phyloP scores from a whole-genome alignment of 2,113 vertebrate genomes.

The Indicator maculatus region DNA sequence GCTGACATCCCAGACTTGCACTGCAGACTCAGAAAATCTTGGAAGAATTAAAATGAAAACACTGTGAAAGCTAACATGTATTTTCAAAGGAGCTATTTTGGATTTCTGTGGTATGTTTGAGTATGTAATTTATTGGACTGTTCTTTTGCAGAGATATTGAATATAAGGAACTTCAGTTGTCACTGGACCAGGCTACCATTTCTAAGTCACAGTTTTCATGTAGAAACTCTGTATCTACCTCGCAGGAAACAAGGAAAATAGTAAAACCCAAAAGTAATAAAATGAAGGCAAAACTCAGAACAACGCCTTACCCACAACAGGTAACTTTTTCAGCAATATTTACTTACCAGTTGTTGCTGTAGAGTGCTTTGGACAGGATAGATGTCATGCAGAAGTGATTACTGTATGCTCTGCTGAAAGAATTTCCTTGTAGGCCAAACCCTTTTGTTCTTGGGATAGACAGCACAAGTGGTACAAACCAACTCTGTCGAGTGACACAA shows the following conservation, averaged over 20 bases:
- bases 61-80: not conserved
- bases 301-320: constrained; percentile 87
- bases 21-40: not conserved
- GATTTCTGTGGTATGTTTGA: not conserved
- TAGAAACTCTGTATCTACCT: constrained; percentile 80
- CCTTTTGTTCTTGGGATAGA: not conserved
- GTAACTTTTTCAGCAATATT: constrained; percentile 58
- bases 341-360: not conserved
- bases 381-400: not conserved
- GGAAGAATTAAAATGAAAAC: not conserved
- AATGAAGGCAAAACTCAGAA: constrained; percentile 85
- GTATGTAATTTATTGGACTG: not conserved
- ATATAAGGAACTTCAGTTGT: constrained; percentile 89
- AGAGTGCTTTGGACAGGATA: not conserved
- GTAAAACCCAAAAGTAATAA: constrained; percentile 83
- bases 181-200: constrained; percentile 85
- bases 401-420: no score
- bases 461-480: not conserved
- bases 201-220: constrained; percentile 81
- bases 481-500: not conserved
- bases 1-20: not conserved
- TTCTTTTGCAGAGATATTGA: constrained; percentile 86
- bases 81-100: not conserved
- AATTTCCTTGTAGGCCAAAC: not conserved
- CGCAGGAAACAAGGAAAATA: constrained; percentile 86